A percentile compares a stretch with the other conserved stretches of the same genome.
phyloP scores from a whole-genome alignment of 2,888 invertebrate genomes.

The Fabriciana adippe region DNA sequence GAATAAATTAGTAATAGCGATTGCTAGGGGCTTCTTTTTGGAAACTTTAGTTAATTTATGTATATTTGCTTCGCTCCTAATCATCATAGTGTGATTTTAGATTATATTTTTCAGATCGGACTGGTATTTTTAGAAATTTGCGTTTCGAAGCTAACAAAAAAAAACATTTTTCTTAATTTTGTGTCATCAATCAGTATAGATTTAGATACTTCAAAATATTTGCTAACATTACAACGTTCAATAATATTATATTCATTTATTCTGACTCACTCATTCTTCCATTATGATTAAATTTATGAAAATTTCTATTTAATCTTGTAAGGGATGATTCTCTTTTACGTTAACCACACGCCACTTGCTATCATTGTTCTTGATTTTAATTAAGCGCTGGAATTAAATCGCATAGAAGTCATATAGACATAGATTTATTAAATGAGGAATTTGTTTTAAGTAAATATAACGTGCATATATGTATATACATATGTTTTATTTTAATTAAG shows the following conservation, averaged over 20 bases:
- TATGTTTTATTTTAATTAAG: slow-evolving; percentile 21
- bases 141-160: too few species aligned
- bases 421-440: neutral
- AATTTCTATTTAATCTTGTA: slow-evolving; percentile 26
- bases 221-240: neutral
- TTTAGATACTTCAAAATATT: neutral
- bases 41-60: too few species aligned
- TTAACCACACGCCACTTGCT: slow-evolving; percentile 33
- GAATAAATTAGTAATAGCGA: too few species aligned
- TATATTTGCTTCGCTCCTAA: too few species aligned
- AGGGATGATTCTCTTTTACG: slow-evolving; percentile 29
- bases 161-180: too few species aligned
- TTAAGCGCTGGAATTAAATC: slow-evolving; percentile 35
- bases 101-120: too few species aligned
- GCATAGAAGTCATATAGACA: slow-evolving; percentile 13
- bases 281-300: slow-evolving; percentile 24
- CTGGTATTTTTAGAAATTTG: too few species aligned
- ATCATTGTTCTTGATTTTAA: slow-evolving; percentile 37
- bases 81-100: too few species aligned
- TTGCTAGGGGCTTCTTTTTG: too few species aligned
- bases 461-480: neutral
- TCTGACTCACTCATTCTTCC: neutral
- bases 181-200: too few species aligned
- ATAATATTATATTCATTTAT: neutral
- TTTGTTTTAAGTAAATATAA: too few species aligned